A percentile compares a stretch with the other conserved stretches of the same genome.
Evolutionary conservation across 2,797 vertebrate species (phyloP).

Genomic region (Iguana delicatissima): DNA sequence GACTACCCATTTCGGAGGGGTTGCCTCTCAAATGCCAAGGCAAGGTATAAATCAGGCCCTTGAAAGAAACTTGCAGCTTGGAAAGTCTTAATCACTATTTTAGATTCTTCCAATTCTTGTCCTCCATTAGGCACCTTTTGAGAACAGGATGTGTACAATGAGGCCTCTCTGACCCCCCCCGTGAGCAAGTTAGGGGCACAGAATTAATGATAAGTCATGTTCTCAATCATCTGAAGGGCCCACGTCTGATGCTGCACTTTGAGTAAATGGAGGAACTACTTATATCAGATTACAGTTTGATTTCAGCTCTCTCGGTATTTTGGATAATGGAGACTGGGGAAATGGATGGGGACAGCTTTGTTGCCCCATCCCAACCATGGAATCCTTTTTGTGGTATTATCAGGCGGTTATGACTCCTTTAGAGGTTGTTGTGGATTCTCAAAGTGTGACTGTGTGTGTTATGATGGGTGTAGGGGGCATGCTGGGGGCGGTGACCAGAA

Average conservation of each 20-base stretch:
- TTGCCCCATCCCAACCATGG: neutral
- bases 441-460: neutral
- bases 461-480: too few species aligned
- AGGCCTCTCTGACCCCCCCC: neutral
- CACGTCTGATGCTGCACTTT: neutral
- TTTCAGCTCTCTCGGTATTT: neutral
- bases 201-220: neutral
- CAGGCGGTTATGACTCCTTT: neutral
- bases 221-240: neutral
- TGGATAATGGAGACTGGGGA: neutral
- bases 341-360: neutral
- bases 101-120: neutral
- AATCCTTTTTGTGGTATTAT: neutral
- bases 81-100: conserved; percentile 8
- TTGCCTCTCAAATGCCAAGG: neutral
- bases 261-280: neutral
- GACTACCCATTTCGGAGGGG: neutral
- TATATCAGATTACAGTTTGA: neutral
- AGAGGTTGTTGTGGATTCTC: neutral
- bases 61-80: neutral
- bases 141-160: neutral
- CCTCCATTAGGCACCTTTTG: conserved; percentile 14
- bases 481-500: neutral
- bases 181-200: neutral
- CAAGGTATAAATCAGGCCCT: conserved; percentile 28